Evolutionary conservation across 2,113 vertebrate species (phyloP), one percentile per base, ranked within the genome.

Genomic region (Lagopus leucura): DNA sequence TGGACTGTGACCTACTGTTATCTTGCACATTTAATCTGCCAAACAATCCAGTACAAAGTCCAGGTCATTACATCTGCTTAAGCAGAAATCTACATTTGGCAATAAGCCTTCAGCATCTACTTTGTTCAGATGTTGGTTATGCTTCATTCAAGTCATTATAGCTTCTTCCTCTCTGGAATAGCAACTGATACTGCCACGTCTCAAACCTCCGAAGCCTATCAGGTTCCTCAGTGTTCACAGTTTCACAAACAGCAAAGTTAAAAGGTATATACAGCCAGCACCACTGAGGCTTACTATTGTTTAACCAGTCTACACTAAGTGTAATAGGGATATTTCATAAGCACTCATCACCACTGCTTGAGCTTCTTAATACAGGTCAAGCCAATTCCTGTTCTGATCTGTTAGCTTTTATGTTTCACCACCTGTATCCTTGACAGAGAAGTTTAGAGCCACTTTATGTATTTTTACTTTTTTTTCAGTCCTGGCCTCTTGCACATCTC

Each of bases 31-130:
- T 48, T 70, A 13, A 73, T 65, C 86, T 91, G 67, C 66, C 60
- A 82, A 88, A 93, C 93, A 91, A 76, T 27, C 71, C 84, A 34
- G 92, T 57, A 79, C 89, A 43, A 94, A 96, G 94, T 93, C 91
- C 75, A 48, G 4, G 58, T 63, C 70, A 95, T 76, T 79, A 28
- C 28, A 94, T 27, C 89, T 13, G 8, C 84, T 71, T 24, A 87
- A 88, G 48, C 22, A 79, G 71, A 93, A 94, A 93, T 85, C 78
- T 78, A 63, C 28, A 3, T 52, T 27, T 82, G 78, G 91, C 78
- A 77, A 14, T 3, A 48, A 71, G 80, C 69, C 76, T 58, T 72
- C 32, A 10, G 11, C 69, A 80, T 79, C 79, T 65, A 64, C 64
- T 80, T 65, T 77, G 60, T 55, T 91, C 52, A 1, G 22, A 5